Evolutionary conservation across 2,888 invertebrate species (phyloP).

Genomic region (Slavum lentiscoides): DNA sequence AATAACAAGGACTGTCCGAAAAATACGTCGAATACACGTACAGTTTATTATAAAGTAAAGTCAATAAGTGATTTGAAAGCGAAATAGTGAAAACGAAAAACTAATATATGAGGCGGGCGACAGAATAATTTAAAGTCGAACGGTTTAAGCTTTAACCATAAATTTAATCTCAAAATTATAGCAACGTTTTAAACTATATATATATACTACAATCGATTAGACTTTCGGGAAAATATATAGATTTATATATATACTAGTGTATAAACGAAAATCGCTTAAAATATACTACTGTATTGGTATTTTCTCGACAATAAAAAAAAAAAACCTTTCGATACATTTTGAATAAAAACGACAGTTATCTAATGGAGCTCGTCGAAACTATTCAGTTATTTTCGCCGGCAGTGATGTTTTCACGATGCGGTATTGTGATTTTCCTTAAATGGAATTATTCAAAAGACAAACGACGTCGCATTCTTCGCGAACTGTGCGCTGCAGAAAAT

Average conservation of each 20-base stretch:
- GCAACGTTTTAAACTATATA: too few relatives aligned
- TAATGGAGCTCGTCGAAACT: slow-evolving; percentile 19
- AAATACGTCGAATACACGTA: too few relatives aligned
- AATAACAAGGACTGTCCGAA: too few relatives aligned
- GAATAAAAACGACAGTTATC: slow-evolving; percentile 8
- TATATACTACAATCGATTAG: background rate
- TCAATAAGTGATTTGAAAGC: too few relatives aligned
- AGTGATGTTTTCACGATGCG: background rate
- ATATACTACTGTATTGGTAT: background rate
- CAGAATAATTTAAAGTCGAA: too few relatives aligned
- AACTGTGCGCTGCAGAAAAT: too few relatives aligned
- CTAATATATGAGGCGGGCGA: too few relatives aligned
- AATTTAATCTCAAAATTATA: too few relatives aligned
- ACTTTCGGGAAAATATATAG: background rate
- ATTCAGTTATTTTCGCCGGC: background rate
- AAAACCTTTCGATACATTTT: slow-evolving; percentile 8
- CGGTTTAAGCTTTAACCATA: too few relatives aligned
- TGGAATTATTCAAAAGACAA: slow-evolving; percentile 24
- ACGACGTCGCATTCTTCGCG: slow-evolving; percentile 5
- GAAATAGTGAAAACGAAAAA: too few relatives aligned
- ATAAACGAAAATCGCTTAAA: background rate
- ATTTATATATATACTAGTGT: background rate
- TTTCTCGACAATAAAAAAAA: slow-evolving; percentile 7
- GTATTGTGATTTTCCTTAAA: slow-evolving; percentile 25
- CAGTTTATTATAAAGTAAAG: too few relatives aligned